A percentile compares a stretch with the other conserved stretches of the same genome.
Evolutionary conservation across 2,888 invertebrate genomes (phyloP).

Genomic region (Pseudanteris insignis): DNA sequence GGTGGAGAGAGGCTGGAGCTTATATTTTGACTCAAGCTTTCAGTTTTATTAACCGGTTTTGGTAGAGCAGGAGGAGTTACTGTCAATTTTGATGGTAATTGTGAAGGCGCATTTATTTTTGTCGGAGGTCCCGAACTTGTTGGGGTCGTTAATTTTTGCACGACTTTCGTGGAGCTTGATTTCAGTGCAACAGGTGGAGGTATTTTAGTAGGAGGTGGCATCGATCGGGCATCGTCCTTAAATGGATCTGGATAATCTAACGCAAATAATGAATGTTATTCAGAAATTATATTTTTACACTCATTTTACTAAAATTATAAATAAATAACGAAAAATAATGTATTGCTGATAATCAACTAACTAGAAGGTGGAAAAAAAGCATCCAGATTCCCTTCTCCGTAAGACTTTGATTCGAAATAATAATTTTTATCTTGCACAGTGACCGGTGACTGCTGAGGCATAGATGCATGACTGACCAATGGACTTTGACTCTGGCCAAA

Average conservation of each 20-base stretch:
- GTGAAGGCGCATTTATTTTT: constrained; percentile 55
- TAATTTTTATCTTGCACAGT: constrained; percentile 60
- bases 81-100: constrained; percentile 36
- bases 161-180: constrained; percentile 53
- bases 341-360: too few relatives aligned
- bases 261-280: too few relatives aligned
- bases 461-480: constrained; percentile 56
- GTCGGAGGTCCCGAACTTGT: constrained; percentile 55
- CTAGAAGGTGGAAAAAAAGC: constrained; percentile 73
- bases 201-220: constrained; percentile 61
- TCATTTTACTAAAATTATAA: too few relatives aligned
- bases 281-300: too few relatives aligned
- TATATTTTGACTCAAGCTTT: constrained; percentile 63
- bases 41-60: constrained; percentile 60
- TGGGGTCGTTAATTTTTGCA: constrained; percentile 57
- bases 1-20: constrained; percentile 62
- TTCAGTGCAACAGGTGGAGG: constrained; percentile 62
- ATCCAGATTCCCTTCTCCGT: constrained; percentile 66
- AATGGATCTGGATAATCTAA: constrained; percentile 76
- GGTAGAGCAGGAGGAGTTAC: constrained; percentile 54
- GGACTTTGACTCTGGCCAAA: constrained; percentile 60
- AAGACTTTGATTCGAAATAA: constrained; percentile 58
- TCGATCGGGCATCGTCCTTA: constrained; percentile 68
- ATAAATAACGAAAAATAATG: too few relatives aligned
- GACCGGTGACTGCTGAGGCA: constrained; percentile 62